phyloP scores from a whole-genome alignment of 2,888 invertebrate species.

The Eledone cirrhosa region DNA sequence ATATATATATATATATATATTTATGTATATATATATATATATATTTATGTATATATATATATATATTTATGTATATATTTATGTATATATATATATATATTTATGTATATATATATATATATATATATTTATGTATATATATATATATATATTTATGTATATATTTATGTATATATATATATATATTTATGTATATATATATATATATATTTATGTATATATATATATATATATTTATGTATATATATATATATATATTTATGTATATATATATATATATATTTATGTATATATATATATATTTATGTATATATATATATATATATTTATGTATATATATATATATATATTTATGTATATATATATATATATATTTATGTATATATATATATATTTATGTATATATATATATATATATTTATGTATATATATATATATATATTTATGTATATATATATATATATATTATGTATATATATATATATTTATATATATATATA shows the following conservation, averaged over 20 bases:
- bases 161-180: not conserved
- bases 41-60: no score
- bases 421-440: not conserved
- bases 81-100: no score
- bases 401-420: not conserved
- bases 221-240: constrained; percentile 19
- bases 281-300: not conserved
- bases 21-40: no score
- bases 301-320: not conserved
- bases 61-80: no score
- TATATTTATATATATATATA: not conserved
- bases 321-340: not conserved
- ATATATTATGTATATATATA: no score
- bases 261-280: not conserved
- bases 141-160: no score
- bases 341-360: not conserved
- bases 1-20: no score
- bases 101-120: no score
- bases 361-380: not conserved
- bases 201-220: constrained; percentile 11
- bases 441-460: no score
- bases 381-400: not conserved
- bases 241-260: not conserved
- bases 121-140: no score
- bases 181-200: not conserved